Conservation (phyloP, 1,140 invertebrate species). For the Kradibia gibbosae region DNA sequence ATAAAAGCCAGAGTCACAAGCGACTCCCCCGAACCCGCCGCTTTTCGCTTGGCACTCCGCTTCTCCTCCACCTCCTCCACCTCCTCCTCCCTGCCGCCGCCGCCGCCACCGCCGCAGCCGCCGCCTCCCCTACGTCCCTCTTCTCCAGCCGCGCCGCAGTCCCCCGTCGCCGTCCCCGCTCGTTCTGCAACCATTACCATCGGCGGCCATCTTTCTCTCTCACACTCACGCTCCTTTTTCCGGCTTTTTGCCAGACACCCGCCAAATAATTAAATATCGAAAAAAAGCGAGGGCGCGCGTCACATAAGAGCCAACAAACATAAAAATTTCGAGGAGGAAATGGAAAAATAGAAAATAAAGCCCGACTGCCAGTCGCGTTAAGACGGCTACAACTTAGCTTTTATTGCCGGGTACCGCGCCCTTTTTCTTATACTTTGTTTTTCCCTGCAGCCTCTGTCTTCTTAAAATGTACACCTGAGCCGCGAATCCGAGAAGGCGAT, state of each 20-base stretch:
- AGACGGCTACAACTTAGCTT: neutral
- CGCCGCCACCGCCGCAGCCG: neutral
- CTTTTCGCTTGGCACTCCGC: neutral
- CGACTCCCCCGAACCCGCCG: neutral
- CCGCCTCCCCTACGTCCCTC: too few species aligned
- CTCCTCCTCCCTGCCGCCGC: neutral
- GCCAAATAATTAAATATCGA: conserved; percentile 53
- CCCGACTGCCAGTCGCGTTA: neutral
- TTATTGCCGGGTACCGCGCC: conserved; percentile 4
- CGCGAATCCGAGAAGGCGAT: too few species aligned
- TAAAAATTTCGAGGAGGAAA: conserved; percentile 44
- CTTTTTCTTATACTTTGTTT: neutral
- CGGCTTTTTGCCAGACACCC: conserved; percentile 50
- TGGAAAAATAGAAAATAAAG: conserved; percentile 46
- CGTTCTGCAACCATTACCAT: neutral
- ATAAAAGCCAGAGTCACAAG: conserved; percentile 23
- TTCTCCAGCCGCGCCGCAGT: too few species aligned
- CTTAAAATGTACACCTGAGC: too few species aligned
- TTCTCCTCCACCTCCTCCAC: neutral
- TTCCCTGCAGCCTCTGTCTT: neutral
- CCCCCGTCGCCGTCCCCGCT: neutral
- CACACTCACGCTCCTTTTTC: conserved; percentile 27
- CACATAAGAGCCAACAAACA: conserved; percentile 35
- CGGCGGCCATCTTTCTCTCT: neutral
- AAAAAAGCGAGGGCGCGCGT: neutral